Conservation (phyloP, 37 sponge, comb jelly and placozoan species). For the Crambe crambe region DNA sequence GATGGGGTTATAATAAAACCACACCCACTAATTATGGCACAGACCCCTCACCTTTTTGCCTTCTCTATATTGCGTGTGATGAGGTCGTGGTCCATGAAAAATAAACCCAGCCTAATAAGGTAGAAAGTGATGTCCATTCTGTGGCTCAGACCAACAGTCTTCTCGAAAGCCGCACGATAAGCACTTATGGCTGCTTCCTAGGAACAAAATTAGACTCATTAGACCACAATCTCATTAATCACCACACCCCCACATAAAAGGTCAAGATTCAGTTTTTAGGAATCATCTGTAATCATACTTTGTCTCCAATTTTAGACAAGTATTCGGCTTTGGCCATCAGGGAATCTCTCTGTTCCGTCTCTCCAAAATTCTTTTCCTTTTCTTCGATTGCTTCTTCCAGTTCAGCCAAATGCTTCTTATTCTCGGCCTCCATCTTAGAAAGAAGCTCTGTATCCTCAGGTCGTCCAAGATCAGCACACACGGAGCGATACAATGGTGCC, state of each 20-base stretch:
- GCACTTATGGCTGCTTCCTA: slow-evolving; percentile 54
- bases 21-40: background rate
- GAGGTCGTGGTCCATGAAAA: slow-evolving; percentile 93
- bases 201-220: background rate
- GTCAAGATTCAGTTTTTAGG: background rate
- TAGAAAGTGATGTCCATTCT: slow-evolving; percentile 95
- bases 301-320: slow-evolving; percentile 89
- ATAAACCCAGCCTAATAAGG: slow-evolving; percentile 89
- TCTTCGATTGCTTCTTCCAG: slow-evolving; percentile 82
- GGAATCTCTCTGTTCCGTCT: slow-evolving; percentile 91
- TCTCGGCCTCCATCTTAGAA: slow-evolving; percentile 56
- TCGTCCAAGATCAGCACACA: slow-evolving; percentile 73
- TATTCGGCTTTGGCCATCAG: slow-evolving; percentile 95
- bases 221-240: background rate
- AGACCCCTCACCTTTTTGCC: slow-evolving; percentile 76
- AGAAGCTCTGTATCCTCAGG: slow-evolving; percentile 66
- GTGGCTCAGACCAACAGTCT: slow-evolving; percentile 89
- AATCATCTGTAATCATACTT: slow-evolving; percentile 40
- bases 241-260: background rate
- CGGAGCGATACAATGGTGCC: slow-evolving; percentile 82
- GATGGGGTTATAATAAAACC: background rate
- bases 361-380: slow-evolving; percentile 92
- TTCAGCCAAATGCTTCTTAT: slow-evolving; percentile 58
- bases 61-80: slow-evolving; percentile 87
- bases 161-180: slow-evolving; percentile 56